Percentiles rank a stretch among this genome's conserved stretches.
Conservation (phyloP, 2,888 invertebrate species). For the Rutpela maculata region DNA sequence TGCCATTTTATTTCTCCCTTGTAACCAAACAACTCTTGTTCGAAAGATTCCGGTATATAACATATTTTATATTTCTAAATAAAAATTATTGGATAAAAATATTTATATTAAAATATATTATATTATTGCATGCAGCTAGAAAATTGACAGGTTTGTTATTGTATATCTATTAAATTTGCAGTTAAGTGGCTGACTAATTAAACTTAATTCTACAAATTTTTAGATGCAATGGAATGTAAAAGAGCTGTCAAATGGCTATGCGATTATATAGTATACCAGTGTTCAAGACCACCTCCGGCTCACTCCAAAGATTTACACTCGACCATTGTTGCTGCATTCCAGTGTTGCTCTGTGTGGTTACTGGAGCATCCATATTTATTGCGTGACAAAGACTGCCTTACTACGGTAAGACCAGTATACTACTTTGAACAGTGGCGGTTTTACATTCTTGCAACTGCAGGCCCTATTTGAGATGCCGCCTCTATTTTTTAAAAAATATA, state of each 20-base stretch:
- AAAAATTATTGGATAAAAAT: no score
- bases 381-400: constrained; percentile 93
- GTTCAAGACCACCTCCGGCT: constrained; percentile 93
- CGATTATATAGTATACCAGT: constrained; percentile 97
- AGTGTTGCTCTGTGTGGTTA: constrained; percentile 94
- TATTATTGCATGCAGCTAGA: constrained; percentile 73
- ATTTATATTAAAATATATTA: constrained; percentile 11
- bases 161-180: neutral
- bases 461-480: no score
- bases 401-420: constrained; percentile 79
- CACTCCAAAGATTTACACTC: constrained; percentile 97
- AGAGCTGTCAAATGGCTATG: constrained; percentile 98
- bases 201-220: constrained; percentile 34
- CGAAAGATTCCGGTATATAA: no score
- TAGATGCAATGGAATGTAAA: constrained; percentile 92
- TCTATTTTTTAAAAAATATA: no score
- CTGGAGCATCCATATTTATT: constrained; percentile 92
- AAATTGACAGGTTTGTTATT: constrained; percentile 74
- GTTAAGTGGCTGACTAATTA: no score
- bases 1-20: no score
- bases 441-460: no score
- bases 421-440: no score
- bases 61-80: no score
- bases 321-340: constrained; percentile 93
- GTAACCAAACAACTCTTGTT: no score